Conservation (phyloP, 2,797 vertebrate genomes). For the Nannoperca obscura region DNA sequence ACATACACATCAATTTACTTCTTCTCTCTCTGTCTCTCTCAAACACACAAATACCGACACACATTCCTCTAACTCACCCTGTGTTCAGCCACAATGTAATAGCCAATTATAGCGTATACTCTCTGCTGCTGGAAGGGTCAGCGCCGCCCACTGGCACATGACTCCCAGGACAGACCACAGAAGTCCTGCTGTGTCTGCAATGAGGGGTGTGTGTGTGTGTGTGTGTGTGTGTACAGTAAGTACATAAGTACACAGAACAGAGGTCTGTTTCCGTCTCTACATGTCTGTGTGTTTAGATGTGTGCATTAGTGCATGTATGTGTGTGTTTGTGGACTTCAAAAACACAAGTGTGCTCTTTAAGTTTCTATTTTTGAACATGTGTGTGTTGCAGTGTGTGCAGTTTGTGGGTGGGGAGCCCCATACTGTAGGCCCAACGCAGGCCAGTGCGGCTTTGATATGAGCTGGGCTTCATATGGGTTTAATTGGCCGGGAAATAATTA, state of each 20-base stretch:
- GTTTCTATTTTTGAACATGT: slow-evolving; percentile 62
- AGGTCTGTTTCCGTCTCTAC: slow-evolving; percentile 3
- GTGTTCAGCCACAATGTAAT: slow-evolving; percentile 64
- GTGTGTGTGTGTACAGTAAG: slow-evolving; percentile 53
- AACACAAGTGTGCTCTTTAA: slow-evolving; percentile 36
- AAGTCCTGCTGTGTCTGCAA: slow-evolving; percentile 65
- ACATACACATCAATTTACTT: slow-evolving; percentile 29
- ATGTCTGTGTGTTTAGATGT: slow-evolving; percentile 20
- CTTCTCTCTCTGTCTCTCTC: slow-evolving; percentile 2
- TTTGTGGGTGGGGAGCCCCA: slow-evolving; percentile 61
- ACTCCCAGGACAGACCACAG: slow-evolving; percentile 59
- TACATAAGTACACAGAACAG: slow-evolving; percentile 31
- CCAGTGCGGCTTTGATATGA: slow-evolving; percentile 76
- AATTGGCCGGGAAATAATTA: slow-evolving; percentile 83
- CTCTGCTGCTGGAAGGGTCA: slow-evolving; percentile 62
- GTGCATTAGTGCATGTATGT: neutral
- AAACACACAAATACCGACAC: slow-evolving; percentile 44
- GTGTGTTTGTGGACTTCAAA: slow-evolving; percentile 45
- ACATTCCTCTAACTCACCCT: slow-evolving; percentile 65
- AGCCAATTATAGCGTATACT: slow-evolving; percentile 70
- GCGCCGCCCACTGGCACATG: slow-evolving; percentile 65
- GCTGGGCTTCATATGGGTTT: slow-evolving; percentile 78
- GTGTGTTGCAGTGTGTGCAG: slow-evolving; percentile 47
- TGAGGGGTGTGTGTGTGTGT: slow-evolving; percentile 33
- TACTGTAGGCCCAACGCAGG: slow-evolving; percentile 44